Evolutionary conservation across 1,140 invertebrate genomes (phyloP).

Genomic region (Archivesica marissinica): DNA sequence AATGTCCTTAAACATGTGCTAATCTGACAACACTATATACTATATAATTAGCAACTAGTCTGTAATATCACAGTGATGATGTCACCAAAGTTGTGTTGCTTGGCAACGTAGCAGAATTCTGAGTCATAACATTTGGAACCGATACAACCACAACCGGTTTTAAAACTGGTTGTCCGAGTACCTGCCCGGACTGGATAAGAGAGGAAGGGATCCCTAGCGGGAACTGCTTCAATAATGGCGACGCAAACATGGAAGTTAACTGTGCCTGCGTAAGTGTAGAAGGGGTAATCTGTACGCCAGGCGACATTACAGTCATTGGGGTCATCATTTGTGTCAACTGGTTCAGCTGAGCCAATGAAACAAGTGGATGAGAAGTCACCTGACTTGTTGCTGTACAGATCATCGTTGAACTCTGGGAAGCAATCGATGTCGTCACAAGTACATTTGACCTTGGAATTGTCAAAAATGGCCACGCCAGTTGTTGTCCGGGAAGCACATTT

Average conservation of each 20-base stretch:
- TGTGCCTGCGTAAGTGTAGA: slow-evolving; percentile 45
- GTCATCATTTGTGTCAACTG: slow-evolving; percentile 83
- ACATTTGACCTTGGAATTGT: slow-evolving; percentile 42
- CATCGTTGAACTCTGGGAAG: slow-evolving; percentile 67
- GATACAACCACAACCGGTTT: slow-evolving; percentile 60
- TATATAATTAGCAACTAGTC: not conserved
- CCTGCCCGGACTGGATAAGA: slow-evolving; percentile 41
- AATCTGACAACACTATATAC: too few relatives aligned
- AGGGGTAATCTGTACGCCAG: slow-evolving; percentile 57
- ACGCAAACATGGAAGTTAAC: slow-evolving; percentile 52
- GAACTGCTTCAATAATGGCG: slow-evolving; percentile 48
- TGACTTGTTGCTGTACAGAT: slow-evolving; percentile 64
- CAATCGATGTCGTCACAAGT: slow-evolving; percentile 79
- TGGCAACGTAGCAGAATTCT: slow-evolving; percentile 15
- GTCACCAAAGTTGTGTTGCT: slow-evolving; percentile 33
- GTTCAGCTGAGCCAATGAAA: slow-evolving; percentile 77
- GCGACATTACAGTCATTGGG: slow-evolving; percentile 85
- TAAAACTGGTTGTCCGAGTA: slow-evolving; percentile 51
- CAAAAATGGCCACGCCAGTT: slow-evolving; percentile 50
- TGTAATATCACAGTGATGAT: slow-evolving; percentile 24
- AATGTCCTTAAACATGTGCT: too few relatives aligned
- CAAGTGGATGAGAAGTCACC: slow-evolving; percentile 62
- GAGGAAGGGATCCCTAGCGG: slow-evolving; percentile 38
- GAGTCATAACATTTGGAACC: slow-evolving; percentile 45
- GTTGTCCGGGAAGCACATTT: slow-evolving; percentile 33